These are phyloP conservation scores for Pachypeltis micranthus DNA, from an alignment of 1,140 invertebrate species.

Conservation along the genomic window DNA sequence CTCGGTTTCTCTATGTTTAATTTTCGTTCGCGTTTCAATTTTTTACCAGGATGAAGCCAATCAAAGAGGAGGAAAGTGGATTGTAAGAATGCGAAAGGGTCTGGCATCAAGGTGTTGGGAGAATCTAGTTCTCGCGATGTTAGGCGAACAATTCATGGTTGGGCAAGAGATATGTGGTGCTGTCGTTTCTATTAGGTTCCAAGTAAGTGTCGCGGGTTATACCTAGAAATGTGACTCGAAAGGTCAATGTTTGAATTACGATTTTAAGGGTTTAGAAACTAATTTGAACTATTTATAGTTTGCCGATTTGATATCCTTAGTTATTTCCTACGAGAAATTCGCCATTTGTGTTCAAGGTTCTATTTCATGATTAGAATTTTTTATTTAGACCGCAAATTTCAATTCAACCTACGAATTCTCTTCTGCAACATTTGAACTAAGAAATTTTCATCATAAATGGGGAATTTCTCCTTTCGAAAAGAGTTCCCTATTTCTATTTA, in stretches of 20 bases:
- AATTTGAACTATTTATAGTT: conserved; percentile 11
- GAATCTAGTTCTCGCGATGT: conserved; percentile 93
- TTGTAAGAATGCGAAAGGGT: conserved; percentile 85
- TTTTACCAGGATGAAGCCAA: conserved; percentile 71
- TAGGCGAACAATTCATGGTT: conserved; percentile 97
- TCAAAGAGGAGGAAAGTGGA: conserved; percentile 93
- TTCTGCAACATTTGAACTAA: too few species aligned
- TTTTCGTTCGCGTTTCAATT: not conserved
- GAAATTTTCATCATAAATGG: too few species aligned
- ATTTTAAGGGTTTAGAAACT: too few species aligned
- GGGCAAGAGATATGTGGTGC: conserved; percentile 97
- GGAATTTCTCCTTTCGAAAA: too few species aligned
- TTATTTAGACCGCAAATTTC: too few species aligned
- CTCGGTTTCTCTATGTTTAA: conserved; percentile 14
- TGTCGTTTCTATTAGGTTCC: conserved; percentile 86
- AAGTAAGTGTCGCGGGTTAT: conserved; percentile 48
- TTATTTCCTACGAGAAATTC: not conserved
- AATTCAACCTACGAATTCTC: too few species aligned
- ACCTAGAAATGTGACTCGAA: too few species aligned
- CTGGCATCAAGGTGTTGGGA: conserved; percentile 95
- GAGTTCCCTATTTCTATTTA: too few species aligned
- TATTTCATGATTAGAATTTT: too few species aligned
- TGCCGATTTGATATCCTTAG: not conserved
- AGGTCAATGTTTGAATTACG: too few species aligned
- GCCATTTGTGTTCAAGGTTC: too few species aligned